Base-by-base conservation (phyloP, 1,140 invertebrate genomes). In the Micrasema longulum region DNA sequence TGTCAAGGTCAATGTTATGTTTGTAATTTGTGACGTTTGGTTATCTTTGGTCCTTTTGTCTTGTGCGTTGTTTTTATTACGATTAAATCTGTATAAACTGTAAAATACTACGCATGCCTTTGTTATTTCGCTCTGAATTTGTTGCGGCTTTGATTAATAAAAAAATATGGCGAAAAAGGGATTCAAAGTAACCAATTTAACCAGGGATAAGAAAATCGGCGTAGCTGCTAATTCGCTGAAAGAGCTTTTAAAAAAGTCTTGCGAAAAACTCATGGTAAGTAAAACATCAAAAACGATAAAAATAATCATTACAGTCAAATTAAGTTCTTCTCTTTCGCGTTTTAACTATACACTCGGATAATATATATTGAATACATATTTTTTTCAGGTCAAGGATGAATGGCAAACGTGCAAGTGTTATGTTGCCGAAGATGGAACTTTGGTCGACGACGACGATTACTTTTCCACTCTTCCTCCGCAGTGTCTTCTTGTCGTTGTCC, bases 371-470 rank as follows among this genome's bases (percentile, higher is more conserved):
- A 64, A 16, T 35, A 53, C 7, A 20, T 18, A 20, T 65, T 16
- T 48, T 65, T 76, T 78, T 78, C 82, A 80, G 81, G 80, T 82
- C 78, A 82, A 77, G 80, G 81, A 79, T 78, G 66, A 52, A 36
- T 41, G 69, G 69, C 68, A 75, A 23, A 5, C 47, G 26, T 83
- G 85, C 74, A 83, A 78, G 68, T 81, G 82, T 9, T 87, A 83
- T 77, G 80, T 88, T 50, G 85, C 87, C 0, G 80, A 88, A 41
- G 92, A 94, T 81, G 92, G 92, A 41, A 93, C 92, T 16, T 83
- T 89, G 70, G 87, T 94, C 22, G 89, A 91, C 52, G 88, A 87
- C 74, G 90, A 94, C 41, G 91, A 91, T 1, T 93, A 94, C 78
- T 90, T 94, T 75, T 79, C 84, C 45, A 92, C 90, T 1, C 77